These are phyloP conservation scores for Protomyctophum bolini DNA, from an alignment of 2,113 vertebrate species.

Conservation along the genomic window DNA sequence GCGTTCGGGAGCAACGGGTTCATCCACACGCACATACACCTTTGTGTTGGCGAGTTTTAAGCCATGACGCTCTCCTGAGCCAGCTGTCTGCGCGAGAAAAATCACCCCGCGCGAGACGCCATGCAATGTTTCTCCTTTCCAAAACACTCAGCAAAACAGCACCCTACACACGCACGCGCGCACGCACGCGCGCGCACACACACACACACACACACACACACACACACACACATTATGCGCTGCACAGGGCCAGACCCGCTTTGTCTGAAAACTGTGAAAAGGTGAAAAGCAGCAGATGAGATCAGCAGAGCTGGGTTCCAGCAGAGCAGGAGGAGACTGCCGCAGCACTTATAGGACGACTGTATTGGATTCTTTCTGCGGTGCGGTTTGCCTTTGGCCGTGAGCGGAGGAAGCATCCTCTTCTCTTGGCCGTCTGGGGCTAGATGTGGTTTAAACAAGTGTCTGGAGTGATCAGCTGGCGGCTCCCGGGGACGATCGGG, in stretches of 20 bases:
- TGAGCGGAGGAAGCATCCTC: constrained; percentile 67
- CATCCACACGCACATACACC: constrained; percentile 54
- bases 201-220: background rate
- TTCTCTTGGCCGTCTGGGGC: constrained; percentile 46
- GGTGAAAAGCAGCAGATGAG: constrained; percentile 52
- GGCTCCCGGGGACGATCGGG: constrained; percentile 65
- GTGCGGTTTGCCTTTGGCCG: constrained; percentile 57
- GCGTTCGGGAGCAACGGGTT: constrained; percentile 49
- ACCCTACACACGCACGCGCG: background rate
- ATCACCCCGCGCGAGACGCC: constrained; percentile 38
- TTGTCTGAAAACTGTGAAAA: constrained; percentile 39
- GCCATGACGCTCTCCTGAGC: constrained; percentile 47
- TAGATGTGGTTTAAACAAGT: constrained; percentile 75
- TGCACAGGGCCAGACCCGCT: constrained; percentile 5
- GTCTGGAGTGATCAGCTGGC: constrained; percentile 63
- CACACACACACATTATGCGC: background rate
- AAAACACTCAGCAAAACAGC: constrained; percentile 30
- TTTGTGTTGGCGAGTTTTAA: constrained; percentile 58
- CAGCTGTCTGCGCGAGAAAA: constrained; percentile 62
- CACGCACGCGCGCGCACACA: constrained; percentile 4
- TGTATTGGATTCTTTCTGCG: constrained; percentile 38
- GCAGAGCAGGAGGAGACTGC: constrained; percentile 31
- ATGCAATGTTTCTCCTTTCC: constrained; percentile 18
- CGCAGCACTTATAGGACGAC: constrained; percentile 20
- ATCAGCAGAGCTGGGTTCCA: constrained; percentile 22